Base-by-base conservation (phyloP, 2,888 invertebrate genomes). In the Conistra vaccinii region DNA sequence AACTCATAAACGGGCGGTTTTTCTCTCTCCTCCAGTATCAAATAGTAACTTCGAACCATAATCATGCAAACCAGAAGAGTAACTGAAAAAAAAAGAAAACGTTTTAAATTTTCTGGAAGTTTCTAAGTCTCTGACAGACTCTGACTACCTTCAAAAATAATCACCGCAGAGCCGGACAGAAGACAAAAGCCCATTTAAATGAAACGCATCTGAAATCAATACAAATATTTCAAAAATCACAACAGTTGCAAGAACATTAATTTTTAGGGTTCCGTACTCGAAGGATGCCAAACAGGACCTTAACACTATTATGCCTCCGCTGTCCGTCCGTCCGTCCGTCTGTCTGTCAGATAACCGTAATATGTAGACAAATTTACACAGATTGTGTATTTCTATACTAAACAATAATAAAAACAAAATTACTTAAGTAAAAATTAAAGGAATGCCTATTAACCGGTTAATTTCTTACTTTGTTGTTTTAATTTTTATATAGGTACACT, bases 21-120 rank as follows among this genome's bases (percentile, higher is more conserved):
- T 66, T 89, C 91, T 60, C 84, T 85, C 71, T 95, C 96, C 73
- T 94, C 95, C 86, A 96, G 91, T 65, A 95, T 91, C 63, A 95
- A 84, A 77, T 92, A 94, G 0, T 93, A 90, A 84, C 96, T 96
- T 67, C 94, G 88, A 3, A 96, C 94, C 29, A 95, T 89, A 3
- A 95, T 75, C 45, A 95, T 88, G 83, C 92, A 93, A 82, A 93
- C 89, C 61, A 95, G 90, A 42, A 95, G 88, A 3, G 92, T 90
- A 42, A 95, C 96, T 96, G 93, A 92, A 73, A 86, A 80, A 23
- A 23, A 48, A 23, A n/a, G 58, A 58, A 32, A 26, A 1, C 0
- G 1, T 26, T 32, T 29, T 35, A 29, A 29, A 32, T 42, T 51
- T 71, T 68, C n/a, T 71, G 7, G 6, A 9, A 32, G 1, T 39